phyloP scores from a whole-genome alignment of 2,113 vertebrate genomes.

The Chaenogobius annularis region DNA sequence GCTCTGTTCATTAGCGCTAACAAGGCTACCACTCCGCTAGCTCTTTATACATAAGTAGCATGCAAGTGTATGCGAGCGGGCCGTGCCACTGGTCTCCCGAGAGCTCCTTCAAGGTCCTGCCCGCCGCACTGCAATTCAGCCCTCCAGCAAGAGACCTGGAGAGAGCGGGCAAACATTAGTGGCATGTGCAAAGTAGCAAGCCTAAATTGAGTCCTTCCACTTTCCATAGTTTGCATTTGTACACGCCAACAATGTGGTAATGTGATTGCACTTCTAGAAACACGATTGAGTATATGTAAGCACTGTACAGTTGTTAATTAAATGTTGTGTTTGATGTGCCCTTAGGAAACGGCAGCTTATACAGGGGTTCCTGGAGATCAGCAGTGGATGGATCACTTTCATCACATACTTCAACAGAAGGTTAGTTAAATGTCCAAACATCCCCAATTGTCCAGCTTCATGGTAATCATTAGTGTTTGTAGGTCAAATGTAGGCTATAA shows the following conservation, averaged over 20 bases:
- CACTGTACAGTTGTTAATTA: neutral
- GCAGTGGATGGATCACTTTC: slow-evolving; percentile 83
- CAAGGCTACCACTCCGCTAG: slow-evolving; percentile 51
- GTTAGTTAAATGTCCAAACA: slow-evolving; percentile 54
- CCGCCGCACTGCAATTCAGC: slow-evolving; percentile 41
- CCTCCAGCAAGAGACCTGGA: slow-evolving; percentile 39
- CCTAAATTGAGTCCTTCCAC: neutral
- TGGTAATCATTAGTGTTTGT: too few species aligned
- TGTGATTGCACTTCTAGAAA: neutral
- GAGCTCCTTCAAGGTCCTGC: slow-evolving; percentile 57
- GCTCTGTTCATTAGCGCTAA: slow-evolving; percentile 64
- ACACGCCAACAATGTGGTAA: neutral
- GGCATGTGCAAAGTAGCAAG: slow-evolving; percentile 14
- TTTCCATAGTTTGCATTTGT: slow-evolving; percentile 2
- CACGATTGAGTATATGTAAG: neutral
- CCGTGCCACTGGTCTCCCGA: slow-evolving; percentile 48
- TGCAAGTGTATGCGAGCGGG: slow-evolving; percentile 48
- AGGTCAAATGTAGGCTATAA: too few species aligned
- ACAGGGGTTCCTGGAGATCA: slow-evolving; percentile 72
- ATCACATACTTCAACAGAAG: slow-evolving; percentile 87
- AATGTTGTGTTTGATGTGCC: slow-evolving; percentile 15
- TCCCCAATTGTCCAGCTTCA: neutral
- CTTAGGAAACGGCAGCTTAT: slow-evolving; percentile 70
- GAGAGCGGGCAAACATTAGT: slow-evolving; percentile 21
- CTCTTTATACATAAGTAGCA: slow-evolving; percentile 53